Evolutionary conservation across 92 coral and sea anemone genomes (phyloP).

Genomic region (Phenganax marumi): DNA sequence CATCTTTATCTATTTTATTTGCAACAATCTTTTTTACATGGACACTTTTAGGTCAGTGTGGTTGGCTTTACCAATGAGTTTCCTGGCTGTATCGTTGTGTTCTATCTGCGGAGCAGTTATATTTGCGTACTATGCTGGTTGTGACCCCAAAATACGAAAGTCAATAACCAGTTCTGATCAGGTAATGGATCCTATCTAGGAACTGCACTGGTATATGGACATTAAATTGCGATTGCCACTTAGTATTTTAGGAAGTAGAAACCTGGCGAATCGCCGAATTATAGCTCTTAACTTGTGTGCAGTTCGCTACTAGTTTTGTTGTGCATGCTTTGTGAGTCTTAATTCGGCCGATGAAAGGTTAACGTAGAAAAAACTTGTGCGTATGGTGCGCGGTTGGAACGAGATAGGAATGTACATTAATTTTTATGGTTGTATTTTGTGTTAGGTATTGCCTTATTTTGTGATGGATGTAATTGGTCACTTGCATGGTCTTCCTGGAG

Average conservation of each 20-base stretch:
- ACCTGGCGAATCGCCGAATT: no score
- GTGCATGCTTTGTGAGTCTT: no score
- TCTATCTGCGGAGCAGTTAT: slow-evolving; percentile 97
- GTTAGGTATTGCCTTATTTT: slow-evolving; percentile 90
- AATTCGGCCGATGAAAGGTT: neutral
- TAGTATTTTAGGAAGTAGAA: no score
- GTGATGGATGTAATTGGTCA: slow-evolving; percentile 92
- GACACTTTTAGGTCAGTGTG: slow-evolving; percentile 73
- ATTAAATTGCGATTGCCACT: no score
- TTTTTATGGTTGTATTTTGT: neutral
- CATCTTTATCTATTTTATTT: no score
- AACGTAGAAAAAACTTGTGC: neutral
- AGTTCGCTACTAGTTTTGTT: no score
- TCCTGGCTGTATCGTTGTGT: slow-evolving; percentile 85
- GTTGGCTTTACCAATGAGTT: slow-evolving; percentile 82
- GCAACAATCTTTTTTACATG: neutral
- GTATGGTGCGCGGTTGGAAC: neutral
- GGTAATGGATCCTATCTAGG: slow-evolving; percentile 48
- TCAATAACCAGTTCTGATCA: slow-evolving; percentile 81
- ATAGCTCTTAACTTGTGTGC: no score
- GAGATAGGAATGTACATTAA: neutral
- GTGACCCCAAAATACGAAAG: slow-evolving; percentile 77
- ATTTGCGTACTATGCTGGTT: slow-evolving; percentile 85
- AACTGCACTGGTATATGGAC: no score
- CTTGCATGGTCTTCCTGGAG: slow-evolving; percentile 83